Evolutionary conservation across 2,888 invertebrate genomes (phyloP).

Genomic region (Globia sparganii): DNA sequence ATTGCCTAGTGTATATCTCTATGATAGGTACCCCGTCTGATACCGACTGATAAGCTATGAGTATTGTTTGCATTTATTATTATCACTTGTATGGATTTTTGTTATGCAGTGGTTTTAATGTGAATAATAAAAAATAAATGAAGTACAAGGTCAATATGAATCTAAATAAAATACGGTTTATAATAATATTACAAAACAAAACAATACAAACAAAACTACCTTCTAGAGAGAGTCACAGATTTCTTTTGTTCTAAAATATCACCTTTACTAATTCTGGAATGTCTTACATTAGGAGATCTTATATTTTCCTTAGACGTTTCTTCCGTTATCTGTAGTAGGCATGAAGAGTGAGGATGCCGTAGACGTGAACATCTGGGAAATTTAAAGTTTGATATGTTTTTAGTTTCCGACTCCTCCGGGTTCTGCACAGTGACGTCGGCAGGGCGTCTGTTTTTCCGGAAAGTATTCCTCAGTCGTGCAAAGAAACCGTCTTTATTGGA

Average conservation of each 20-base stretch:
- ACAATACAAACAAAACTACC: slow-evolving; percentile 54
- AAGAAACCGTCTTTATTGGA: slow-evolving; percentile 77
- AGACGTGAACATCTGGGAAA: slow-evolving; percentile 78
- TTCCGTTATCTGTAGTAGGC: slow-evolving; percentile 77
- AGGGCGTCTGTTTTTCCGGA: slow-evolving; percentile 73
- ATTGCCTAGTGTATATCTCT: neutral
- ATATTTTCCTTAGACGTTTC: slow-evolving; percentile 71
- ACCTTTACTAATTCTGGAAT: slow-evolving; percentile 49
- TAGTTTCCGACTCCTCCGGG: slow-evolving; percentile 69
- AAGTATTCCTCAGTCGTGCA: slow-evolving; percentile 75
- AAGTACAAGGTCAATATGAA: slow-evolving; percentile 30
- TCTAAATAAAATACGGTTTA: slow-evolving; percentile 42
- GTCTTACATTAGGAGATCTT: slow-evolving; percentile 53
- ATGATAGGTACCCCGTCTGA: neutral
- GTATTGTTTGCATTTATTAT: neutral
- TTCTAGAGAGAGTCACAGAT: slow-evolving; percentile 32
- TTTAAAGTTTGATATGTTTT: slow-evolving; percentile 79
- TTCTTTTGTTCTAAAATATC: slow-evolving; percentile 59
- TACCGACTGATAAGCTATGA: neutral
- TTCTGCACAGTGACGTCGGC: slow-evolving; percentile 64
- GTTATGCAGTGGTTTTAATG: neutral
- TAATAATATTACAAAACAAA: slow-evolving; percentile 38
- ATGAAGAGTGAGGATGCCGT: slow-evolving; percentile 67
- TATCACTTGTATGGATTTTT: neutral
- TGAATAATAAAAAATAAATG: neutral